Evolutionary conservation across 2,888 invertebrate species (phyloP), one percentile per base, ranked within the genome.

Genomic region (Caenorhabditis sp.): DNA sequence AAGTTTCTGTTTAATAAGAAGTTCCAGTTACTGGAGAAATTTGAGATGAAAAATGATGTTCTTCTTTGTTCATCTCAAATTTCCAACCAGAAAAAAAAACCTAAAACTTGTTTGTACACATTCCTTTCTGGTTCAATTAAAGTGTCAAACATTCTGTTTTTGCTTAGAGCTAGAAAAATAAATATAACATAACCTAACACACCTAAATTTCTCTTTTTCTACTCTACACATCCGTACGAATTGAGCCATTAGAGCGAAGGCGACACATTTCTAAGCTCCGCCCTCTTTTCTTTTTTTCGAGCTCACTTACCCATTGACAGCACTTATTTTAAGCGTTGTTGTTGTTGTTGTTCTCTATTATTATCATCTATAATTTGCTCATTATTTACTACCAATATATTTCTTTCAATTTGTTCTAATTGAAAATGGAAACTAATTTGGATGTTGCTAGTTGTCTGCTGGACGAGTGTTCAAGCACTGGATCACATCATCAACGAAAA

Each of bases 401-500:
- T 36, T 12, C 12, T 12, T 12, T 36, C 5, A 36, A 36, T 36
- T 23, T 14, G 21, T 53, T 53, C 23, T 23, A 53, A 24, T 27
- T 55, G 58, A 64, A 65, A 66, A 75, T 75, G 75, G 75, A 75
- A 54, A 53, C 66, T 8, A 75, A 75, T 63, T 69, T 75, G 27
- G 75, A 75, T 61, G 75, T 75, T 21, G 69, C 58, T 21, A 75
- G 67, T 58, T 75, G 75, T 58, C 58, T 75, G 17, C 64, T 75
- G 14, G 75, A 75, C 69, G 75, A 75, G 67, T 67, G 69, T 54
- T 69, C 69, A 26, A 69, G 66, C 50, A 62, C 66, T 21, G 67
- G 69, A 26, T 69, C 69, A 37, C 54, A 57, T 27, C 43, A 43
- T 43, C 23, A 55, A 8, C 61, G 75, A 37, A 75, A 75, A 62